Evolutionary conservation across 2,888 invertebrate genomes (phyloP).

Genomic region (Helicoverpa assulta): DNA sequence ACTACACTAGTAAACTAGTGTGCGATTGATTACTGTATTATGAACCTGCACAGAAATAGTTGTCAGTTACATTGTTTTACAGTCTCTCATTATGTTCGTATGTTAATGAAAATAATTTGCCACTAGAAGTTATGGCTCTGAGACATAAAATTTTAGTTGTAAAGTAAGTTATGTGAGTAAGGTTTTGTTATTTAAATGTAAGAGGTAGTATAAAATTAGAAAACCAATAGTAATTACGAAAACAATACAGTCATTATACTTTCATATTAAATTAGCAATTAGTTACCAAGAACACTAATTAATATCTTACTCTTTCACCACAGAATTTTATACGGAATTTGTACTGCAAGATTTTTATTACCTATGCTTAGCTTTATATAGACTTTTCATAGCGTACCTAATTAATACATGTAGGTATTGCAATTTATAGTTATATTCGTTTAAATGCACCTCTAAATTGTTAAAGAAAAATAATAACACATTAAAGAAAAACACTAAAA

Average conservation of each 20-base stretch:
- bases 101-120: neutral
- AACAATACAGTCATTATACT: too few relatives aligned
- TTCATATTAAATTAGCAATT: too few relatives aligned
- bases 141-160: neutral
- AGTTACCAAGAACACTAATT: too few relatives aligned
- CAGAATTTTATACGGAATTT: neutral
- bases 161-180: too few relatives aligned
- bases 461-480: neutral
- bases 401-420: too few relatives aligned
- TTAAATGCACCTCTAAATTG: too few relatives aligned
- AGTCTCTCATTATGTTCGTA: neutral
- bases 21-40: constrained; percentile 30
- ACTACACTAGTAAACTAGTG: constrained; percentile 38
- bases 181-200: too few relatives aligned
- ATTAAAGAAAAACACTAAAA: neutral
- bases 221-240: too few relatives aligned
- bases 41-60: constrained; percentile 13
- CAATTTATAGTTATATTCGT: too few relatives aligned
- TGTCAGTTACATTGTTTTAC: constrained; percentile 13
- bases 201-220: too few relatives aligned
- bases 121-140: neutral
- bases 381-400: neutral
- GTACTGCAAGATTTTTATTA: neutral
- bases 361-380: neutral
- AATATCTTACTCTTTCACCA: too few relatives aligned